Base-by-base conservation (phyloP, 1,140 invertebrate genomes). In the Atta cephalotes region DNA sequence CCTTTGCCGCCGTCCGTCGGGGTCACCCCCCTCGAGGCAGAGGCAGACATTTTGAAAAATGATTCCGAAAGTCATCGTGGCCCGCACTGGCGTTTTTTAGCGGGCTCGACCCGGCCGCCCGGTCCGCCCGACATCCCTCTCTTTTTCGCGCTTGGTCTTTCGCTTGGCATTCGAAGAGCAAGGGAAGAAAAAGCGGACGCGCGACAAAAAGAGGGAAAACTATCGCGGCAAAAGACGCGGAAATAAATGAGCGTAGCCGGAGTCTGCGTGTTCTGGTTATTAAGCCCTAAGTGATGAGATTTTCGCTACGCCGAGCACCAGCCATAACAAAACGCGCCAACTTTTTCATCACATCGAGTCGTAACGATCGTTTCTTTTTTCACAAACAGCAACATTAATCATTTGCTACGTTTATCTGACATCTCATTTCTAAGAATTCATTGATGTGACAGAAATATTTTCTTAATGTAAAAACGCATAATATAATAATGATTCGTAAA, bases 21-120 rank as follows among this genome's bases (percentile, higher is more conserved):
- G 76, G 76, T 82, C 77, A 85, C 82, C 81, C 89, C 87, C 87
- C 70, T 78, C 87, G 87, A 87, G 88, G 84, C 89, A 87, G 89
- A 85, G 91, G 93, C 92, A 92, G 94, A 94, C 93, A 94, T 94
- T 94, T 94, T 94, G 94, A 94, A 94, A 94, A 94, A 94, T 94
- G 92, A 94, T 94, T 91, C 93, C 93, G 90, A 89, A 92, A 94
- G 92, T 94, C 94, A 94, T 94, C 92, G 92, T 77, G 90, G 45
- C 84, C 45, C 85, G 89, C 87, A 62, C 77, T 66, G 70, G 84
- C 88, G 88, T 91, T 91, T 90, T 90, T 91, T 85, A 90, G 70
- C 86, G 63, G 39, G 72, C 70, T 77, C 85, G 68, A 62, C 53
- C 51, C 78, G 28, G 53, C 79, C 74, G 80, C 49, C 76, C 76